phyloP scores from a whole-genome alignment of 2,888 invertebrate genomes.

The Entomobrya proxima region DNA sequence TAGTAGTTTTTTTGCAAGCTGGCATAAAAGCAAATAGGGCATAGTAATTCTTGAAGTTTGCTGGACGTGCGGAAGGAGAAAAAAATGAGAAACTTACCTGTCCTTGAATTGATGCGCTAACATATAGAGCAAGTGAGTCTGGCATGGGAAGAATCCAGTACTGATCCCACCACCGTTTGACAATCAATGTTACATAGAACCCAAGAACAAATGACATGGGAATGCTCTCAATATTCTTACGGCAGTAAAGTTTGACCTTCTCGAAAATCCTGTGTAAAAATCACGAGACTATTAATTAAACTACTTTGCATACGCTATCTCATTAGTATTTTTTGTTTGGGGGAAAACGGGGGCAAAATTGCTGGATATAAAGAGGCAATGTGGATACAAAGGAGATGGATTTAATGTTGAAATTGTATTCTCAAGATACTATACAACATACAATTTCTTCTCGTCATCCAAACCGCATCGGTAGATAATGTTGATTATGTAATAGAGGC shows the following conservation, averaged over 20 bases:
- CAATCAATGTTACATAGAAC: constrained; percentile 94
- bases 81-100: constrained; percentile 84
- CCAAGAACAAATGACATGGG: constrained; percentile 97
- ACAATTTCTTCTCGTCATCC: constrained; percentile 88
- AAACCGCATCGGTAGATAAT: constrained; percentile 90
- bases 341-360: too few species aligned
- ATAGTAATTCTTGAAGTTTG: not conserved
- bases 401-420: too few species aligned
- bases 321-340: not conserved
- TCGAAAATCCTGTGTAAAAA: constrained; percentile 86
- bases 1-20: too few species aligned
- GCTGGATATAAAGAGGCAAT: too few species aligned
- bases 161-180: constrained; percentile 97
- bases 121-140: constrained; percentile 92
- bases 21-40: not conserved
- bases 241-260: constrained; percentile 89
- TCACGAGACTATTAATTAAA: not conserved
- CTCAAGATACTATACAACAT: constrained; percentile 78
- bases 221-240: constrained; percentile 91
- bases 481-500: constrained; percentile 91
- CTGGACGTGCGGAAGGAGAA: constrained; percentile 76
- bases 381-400: too few species aligned
- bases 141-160: constrained; percentile 95
- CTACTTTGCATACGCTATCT: not conserved
- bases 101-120: constrained; percentile 93